Conservation (phyloP, 2,113 vertebrate species). For the Collichthys lucidus region DNA sequence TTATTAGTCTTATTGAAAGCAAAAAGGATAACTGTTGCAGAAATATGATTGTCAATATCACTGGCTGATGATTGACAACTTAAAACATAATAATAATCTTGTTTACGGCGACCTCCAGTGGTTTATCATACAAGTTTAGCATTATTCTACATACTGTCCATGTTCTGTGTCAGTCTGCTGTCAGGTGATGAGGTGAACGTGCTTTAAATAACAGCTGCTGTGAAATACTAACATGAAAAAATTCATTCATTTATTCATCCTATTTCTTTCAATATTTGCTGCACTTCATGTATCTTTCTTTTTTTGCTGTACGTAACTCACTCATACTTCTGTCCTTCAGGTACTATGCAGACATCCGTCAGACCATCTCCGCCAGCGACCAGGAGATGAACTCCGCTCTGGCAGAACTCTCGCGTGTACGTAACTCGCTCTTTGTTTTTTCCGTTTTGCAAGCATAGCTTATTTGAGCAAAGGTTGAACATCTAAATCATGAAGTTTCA, state of each 20-base stretch:
- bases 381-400: conserved; percentile 98
- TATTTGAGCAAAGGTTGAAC: conserved; percentile 24
- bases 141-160: background rate
- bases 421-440: conserved; percentile 37
- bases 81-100: background rate
- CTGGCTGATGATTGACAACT: background rate
- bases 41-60: background rate
- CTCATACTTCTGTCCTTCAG: conserved; percentile 66
- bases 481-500: conserved; percentile 11
- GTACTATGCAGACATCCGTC: conserved; percentile 95
- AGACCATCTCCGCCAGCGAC: conserved; percentile 95
- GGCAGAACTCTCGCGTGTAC: conserved; percentile 94
- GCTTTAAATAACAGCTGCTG: background rate
- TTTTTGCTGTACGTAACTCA: background rate
- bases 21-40: background rate
- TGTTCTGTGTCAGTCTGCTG: background rate
- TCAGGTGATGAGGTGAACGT: background rate
- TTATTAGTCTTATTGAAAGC: conserved; percentile 1
- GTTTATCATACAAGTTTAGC: background rate
- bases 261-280: background rate
- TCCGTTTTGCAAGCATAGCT: conserved; percentile 10
- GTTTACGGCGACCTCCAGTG: background rate
- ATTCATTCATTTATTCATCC: background rate
- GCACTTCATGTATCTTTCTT: background rate
- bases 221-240: background rate